Base-by-base conservation (phyloP, 1,140 invertebrate genomes). In the Tribolium madens region DNA sequence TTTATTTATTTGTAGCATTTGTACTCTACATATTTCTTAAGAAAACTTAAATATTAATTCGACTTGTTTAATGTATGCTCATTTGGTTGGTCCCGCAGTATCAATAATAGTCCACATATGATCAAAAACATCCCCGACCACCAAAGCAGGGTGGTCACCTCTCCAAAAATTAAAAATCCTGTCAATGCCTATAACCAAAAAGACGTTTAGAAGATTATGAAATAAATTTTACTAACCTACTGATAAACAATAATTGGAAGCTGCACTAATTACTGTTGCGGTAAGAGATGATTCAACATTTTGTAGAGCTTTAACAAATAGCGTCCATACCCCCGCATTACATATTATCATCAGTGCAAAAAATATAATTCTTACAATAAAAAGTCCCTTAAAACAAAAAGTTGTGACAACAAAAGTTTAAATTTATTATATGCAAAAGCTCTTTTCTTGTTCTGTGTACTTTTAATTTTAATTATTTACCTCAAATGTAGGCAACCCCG, bases 171-270 rank as follows among this genome's bases (percentile, higher is more conserved):
- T 9, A 81, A 60, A 53, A 79, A 76, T 9, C 81, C 81, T 31
- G 70, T 72, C 18, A 80, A 12, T 9, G 76, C 79, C 81, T 83
- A 53, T 18, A 81, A 82, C 64, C 15, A 50, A 68, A n/a, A 42
- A 42, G 6, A 42, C 7, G 9, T 31, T 3, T 3, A 31, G 2
- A 31, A 31, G 36, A 7, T 42, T 42, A 0, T 42, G 21, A 26
- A 26, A 26, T 0, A 26, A 42, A 9, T 42, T 42, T 6, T 36
- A 36, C 6, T 7, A 42, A 42, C 36, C 88, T 87, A 91, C 91
- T 78, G 91, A 91, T 75, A 89, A 86, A 50, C 91, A 84, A 80
- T 91, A 92, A 83, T 90, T 92, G 3, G 89, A 88, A 3, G 89
- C 88, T 15, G 91, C 85, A 69, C 89, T 90, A 77, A 88, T 86